phyloP scores from a whole-genome alignment of 2,888 invertebrate genomes.

The Lasioglossum leucozonium region DNA sequence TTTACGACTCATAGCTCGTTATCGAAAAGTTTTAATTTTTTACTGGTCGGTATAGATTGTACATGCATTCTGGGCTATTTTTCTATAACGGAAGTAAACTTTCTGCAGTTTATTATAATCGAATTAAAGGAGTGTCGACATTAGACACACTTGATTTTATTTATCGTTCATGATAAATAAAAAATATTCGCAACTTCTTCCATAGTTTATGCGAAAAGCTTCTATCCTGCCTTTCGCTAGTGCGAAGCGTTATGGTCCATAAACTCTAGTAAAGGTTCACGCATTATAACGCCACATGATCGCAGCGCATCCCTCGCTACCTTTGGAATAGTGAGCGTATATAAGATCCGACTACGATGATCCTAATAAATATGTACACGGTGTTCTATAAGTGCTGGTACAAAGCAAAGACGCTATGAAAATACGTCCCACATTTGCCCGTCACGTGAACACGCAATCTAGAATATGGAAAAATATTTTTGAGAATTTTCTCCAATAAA shows the following conservation, averaged over 20 bases:
- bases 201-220: slow-evolving; percentile 35
- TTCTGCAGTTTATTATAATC: not conserved
- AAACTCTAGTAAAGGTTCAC: slow-evolving; percentile 59
- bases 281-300: slow-evolving; percentile 58
- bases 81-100: not conserved
- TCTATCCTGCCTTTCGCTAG: slow-evolving; percentile 34
- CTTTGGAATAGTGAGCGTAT: slow-evolving; percentile 32
- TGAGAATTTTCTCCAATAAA: too few relatives aligned
- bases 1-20: not conserved
- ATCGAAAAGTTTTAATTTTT: not conserved
- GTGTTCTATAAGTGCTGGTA: slow-evolving; percentile 38
- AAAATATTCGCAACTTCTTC: slow-evolving; percentile 21
- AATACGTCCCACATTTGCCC: not conserved
- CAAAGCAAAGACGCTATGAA: not conserved
- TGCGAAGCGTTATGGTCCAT: slow-evolving; percentile 62
- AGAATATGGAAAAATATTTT: too few relatives aligned
- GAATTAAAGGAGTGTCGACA: not conserved
- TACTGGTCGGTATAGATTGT: not conserved
- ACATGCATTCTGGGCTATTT: not conserved
- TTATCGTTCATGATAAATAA: not conserved
- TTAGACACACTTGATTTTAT: not conserved
- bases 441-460: too few relatives aligned
- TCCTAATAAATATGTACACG: slow-evolving; percentile 53
- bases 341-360: slow-evolving; percentile 36
- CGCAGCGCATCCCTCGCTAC: slow-evolving; percentile 37